A percentile compares a stretch with the other conserved stretches of the same genome.
phyloP scores from a whole-genome alignment of 2,888 invertebrate genomes.

The Dorcus parallelipipedus region DNA sequence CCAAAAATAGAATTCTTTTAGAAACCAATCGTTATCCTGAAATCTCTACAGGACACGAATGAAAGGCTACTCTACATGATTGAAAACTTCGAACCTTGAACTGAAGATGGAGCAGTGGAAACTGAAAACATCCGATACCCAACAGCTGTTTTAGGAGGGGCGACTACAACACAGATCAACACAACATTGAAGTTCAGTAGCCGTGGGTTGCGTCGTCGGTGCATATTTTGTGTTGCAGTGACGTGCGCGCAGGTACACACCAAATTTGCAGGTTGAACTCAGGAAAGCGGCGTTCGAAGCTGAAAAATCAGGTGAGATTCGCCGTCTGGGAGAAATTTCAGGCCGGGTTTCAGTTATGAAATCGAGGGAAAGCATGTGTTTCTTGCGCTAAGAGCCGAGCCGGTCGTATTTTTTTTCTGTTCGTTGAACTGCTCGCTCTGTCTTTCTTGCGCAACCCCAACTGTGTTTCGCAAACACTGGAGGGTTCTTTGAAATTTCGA shows the following conservation, averaged over 20 bases:
- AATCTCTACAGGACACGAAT: too few relatives aligned
- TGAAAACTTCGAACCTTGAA: too few relatives aligned
- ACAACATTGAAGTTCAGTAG: slow-evolving; percentile 14
- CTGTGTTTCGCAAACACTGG: too few relatives aligned
- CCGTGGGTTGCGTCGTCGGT: slow-evolving; percentile 5
- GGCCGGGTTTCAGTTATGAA: slow-evolving; percentile 32
- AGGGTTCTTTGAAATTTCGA: too few relatives aligned
- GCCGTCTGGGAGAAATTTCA: slow-evolving; percentile 21
- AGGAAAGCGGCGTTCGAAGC: slow-evolving; percentile 8
- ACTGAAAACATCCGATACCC: slow-evolving; percentile 7
- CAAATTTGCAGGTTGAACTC: slow-evolving; percentile 8
- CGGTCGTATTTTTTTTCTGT: slow-evolving; percentile 10
- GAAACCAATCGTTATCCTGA: too few relatives aligned
- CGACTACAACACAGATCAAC: slow-evolving; percentile 22
- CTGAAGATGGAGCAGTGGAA: too few relatives aligned
- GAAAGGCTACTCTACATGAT: too few relatives aligned
- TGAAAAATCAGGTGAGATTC: slow-evolving; percentile 28
- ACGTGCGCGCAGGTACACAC: slow-evolving; percentile 9
- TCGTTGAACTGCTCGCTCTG: background rate
- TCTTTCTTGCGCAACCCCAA: too few relatives aligned
- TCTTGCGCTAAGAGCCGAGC: slow-evolving; percentile 7
- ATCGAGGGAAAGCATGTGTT: slow-evolving; percentile 23
- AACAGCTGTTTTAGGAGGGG: slow-evolving; percentile 40
- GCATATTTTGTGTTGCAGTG: slow-evolving; percentile 11
- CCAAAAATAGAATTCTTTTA: too few relatives aligned